Base-by-base conservation (phyloP, 2,113 vertebrate genomes). In the Callorhinus ursinus region DNA sequence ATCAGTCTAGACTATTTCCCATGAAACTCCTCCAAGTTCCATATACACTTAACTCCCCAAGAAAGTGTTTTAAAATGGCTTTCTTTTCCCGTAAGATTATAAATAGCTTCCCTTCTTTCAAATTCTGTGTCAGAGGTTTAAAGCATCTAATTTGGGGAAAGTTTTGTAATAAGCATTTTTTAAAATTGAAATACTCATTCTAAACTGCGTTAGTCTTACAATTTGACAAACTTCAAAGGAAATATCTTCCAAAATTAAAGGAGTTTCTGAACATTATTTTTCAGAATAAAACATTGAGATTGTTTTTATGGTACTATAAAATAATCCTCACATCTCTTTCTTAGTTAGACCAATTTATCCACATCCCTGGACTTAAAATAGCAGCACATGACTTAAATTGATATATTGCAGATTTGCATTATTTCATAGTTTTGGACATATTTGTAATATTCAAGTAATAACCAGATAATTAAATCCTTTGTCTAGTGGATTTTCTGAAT, bases 241-340 rank as follows among this genome's bases (percentile, higher is more conserved):
- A 90, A 88, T 51, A 24, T 88, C 46, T 84, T 93, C 42, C 24
- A 69, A 92, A 95, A 67, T 94, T 18, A 90, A 88, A 72, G 61
- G 31, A 91, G 1, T 31, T 92, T 69, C 15, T 55, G 13, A 90
- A 67, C 55, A 63, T 33, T 4, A 49, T 87, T 93, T 87, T 59
- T 88, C 26, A 92, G 19, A 28, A 65, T 59, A 71, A 71, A 88
- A 92, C 14, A 61, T 28, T 82, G 22, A 97, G 16, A 46, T 39
- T 28, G 9, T 67, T 94, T 69, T 74, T 53, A 84, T 46, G 55
- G 31, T 11, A 93, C 14, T 31, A 82, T 72, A 55, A 80, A 63
- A 90, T 36, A 63, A 7, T 87, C 11, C 36, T 9, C 1, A 24
- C 3, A 4, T 83, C 42, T 92, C 80, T 87, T 81, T 92, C 84